phyloP scores from a whole-genome alignment of 2,797 vertebrate species.

The Micromesistius poutassou region DNA sequence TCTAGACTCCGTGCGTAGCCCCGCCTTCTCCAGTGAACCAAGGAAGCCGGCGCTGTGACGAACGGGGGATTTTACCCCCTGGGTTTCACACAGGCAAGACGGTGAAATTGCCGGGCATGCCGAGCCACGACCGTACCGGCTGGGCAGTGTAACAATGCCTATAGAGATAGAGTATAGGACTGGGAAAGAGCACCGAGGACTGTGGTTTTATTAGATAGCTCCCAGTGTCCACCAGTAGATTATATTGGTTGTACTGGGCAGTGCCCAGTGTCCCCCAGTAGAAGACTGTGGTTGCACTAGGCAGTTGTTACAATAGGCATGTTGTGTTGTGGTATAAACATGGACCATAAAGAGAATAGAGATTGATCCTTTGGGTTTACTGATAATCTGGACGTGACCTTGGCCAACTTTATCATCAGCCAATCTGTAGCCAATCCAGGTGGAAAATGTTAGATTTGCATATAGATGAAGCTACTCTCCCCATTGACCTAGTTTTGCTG shows the following conservation, averaged over 20 bases:
- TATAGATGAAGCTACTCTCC: background rate
- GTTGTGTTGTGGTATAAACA: background rate
- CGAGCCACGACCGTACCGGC: too few relatives aligned
- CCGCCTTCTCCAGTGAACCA: too few relatives aligned
- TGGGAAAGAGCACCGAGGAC: background rate
- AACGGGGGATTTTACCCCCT: too few relatives aligned
- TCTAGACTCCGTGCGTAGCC: too few relatives aligned
- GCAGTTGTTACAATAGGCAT: background rate
- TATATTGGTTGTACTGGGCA: background rate
- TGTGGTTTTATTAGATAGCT: background rate
- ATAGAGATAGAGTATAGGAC: slow-evolving; percentile 4
- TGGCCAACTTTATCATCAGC: background rate
- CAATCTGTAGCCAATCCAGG: background rate
- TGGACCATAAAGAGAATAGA: background rate
- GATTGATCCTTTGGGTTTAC: background rate
- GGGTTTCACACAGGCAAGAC: too few relatives aligned
- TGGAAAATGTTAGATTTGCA: background rate
- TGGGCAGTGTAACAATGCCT: too few relatives aligned
- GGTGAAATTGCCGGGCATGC: too few relatives aligned
- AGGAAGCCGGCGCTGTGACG: too few relatives aligned
- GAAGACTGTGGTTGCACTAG: slow-evolving; percentile 2
- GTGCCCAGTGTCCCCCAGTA: slow-evolving; percentile 1
- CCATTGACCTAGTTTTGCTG: background rate
- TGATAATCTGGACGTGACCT: background rate
- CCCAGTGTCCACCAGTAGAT: background rate